Percentiles rank a stretch among this genome's conserved stretches.
phyloP scores from a whole-genome alignment of 2,888 invertebrate genomes.

The Lepidochrysops patricia region DNA sequence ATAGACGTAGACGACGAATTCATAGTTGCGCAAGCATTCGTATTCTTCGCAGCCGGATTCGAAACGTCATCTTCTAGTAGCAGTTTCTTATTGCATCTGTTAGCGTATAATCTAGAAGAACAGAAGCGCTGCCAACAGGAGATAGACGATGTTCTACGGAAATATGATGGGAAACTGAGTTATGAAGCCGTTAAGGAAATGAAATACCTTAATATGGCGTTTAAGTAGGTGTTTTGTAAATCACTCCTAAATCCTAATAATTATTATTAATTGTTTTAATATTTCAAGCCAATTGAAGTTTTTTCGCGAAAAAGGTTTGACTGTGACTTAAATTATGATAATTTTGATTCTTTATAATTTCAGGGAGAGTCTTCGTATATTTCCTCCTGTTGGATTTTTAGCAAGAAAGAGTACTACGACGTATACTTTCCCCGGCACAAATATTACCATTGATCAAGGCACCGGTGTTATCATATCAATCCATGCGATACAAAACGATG shows the following conservation, averaged over 20 bases:
- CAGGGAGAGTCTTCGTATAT: conserved; percentile 39
- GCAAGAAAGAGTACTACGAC: conserved; percentile 41
- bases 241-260: no score
- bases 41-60: conserved; percentile 32
- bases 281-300: no score
- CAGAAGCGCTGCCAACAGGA: conserved; percentile 55
- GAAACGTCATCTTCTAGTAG: conserved; percentile 66
- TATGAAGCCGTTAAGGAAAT: conserved; percentile 54
- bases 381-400: conserved; percentile 49
- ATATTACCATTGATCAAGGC: conserved; percentile 38
- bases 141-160: conserved; percentile 47
- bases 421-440: conserved; percentile 48
- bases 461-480: conserved; percentile 21
- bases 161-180: conserved; percentile 41
- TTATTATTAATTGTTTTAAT: no score
- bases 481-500: conserved; percentile 23
- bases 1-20: conserved; percentile 43
- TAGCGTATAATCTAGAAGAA: conserved; percentile 58
- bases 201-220: conserved; percentile 52
- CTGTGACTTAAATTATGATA: no score
- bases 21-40: conserved; percentile 53
- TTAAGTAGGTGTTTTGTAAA: conserved; percentile 25
- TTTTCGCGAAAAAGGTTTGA: no score
- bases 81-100: conserved; percentile 55
- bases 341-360: not conserved